Percentiles rank a stretch among this genome's conserved stretches.
phyloP scores from a whole-genome alignment of 2,888 invertebrate species.

The Drosophila dives region DNA sequence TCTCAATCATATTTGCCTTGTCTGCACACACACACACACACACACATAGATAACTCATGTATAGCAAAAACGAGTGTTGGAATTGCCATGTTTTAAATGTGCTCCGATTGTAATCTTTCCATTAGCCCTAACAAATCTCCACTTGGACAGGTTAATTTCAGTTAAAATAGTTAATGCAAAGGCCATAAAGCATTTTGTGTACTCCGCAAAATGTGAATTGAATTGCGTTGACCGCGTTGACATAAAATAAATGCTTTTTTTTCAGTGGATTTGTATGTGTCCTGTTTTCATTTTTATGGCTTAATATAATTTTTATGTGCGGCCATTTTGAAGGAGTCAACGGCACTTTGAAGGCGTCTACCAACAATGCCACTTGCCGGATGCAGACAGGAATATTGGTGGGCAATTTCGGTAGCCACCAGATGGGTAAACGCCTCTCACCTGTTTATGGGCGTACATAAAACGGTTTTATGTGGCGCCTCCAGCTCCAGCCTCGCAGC shows the following conservation, averaged over 20 bases:
- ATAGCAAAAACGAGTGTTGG: neutral
- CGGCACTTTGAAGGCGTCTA: slow-evolving; percentile 20
- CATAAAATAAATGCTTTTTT: slow-evolving; percentile 55
- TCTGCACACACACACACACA: neutral
- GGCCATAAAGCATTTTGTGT: slow-evolving; percentile 30
- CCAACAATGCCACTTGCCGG: slow-evolving; percentile 50
- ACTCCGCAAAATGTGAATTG: slow-evolving; percentile 57
- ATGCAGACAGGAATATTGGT: slow-evolving; percentile 29
- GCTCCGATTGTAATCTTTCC: neutral
- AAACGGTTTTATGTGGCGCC: slow-evolving; percentile 67
- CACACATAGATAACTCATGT: too few relatives aligned
- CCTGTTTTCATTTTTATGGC: slow-evolving; percentile 62
- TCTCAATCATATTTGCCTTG: slow-evolving; percentile 17
- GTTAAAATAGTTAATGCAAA: slow-evolving; percentile 4
- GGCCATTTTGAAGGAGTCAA: slow-evolving; percentile 67
- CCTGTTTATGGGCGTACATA: slow-evolving; percentile 71
- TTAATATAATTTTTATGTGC: slow-evolving; percentile 78
- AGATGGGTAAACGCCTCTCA: slow-evolving; percentile 49
- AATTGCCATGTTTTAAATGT: neutral
- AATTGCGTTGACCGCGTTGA: slow-evolving; percentile 67
- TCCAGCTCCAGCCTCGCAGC: slow-evolving; percentile 11
- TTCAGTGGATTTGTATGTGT: slow-evolving; percentile 4
- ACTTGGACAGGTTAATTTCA: neutral
- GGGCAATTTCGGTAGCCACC: slow-evolving; percentile 44
- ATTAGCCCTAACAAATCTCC: neutral